Evolutionary conservation across 30 jellyfish, hydroid and myxozoan genomes (phyloP).

Genomic region (Hydractinia symbiolongicarpus): DNA sequence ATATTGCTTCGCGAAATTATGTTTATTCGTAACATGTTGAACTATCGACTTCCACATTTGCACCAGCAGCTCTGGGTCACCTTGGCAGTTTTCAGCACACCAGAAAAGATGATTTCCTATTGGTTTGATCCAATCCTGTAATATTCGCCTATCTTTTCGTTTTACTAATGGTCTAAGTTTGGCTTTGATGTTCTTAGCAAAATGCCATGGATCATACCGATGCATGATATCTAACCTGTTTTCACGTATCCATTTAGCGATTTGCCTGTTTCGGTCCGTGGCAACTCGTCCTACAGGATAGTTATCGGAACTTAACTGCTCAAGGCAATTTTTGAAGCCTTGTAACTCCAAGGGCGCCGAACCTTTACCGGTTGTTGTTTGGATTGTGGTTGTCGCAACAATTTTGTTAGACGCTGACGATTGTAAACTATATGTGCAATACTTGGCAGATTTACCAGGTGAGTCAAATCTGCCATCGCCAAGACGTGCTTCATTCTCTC

Average conservation of each 20-base stretch:
- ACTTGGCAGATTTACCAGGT: constrained; percentile 19
- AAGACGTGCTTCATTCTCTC: not conserved
- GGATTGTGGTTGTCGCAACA: constrained; percentile 2
- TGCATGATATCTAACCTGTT: not conserved
- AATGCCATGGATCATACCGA: constrained; percentile 21
- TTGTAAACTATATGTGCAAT: constrained; percentile 11
- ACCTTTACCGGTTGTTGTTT: constrained; percentile 1
- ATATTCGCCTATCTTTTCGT: too few species aligned
- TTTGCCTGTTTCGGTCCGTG: constrained; percentile 16
- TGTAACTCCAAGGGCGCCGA: constrained; percentile 9
- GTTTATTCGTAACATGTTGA: too few species aligned
- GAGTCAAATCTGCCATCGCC: constrained; percentile 21
- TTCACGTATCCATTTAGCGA: constrained; percentile 20
- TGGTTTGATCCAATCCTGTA: too few species aligned
- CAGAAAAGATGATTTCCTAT: too few species aligned
- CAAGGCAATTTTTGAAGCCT: not conserved
- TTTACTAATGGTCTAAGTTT: too few species aligned
- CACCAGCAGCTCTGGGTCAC: too few species aligned
- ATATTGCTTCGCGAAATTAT: too few species aligned
- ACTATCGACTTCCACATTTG: too few species aligned
- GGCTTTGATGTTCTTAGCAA: constrained; percentile 1
- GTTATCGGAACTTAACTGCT: not conserved
- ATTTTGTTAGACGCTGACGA: not conserved
- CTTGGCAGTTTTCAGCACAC: too few species aligned
- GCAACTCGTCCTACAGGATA: not conserved